phyloP scores from a whole-genome alignment of 2,888 invertebrate genomes.

The Liodrosophila aerea region DNA sequence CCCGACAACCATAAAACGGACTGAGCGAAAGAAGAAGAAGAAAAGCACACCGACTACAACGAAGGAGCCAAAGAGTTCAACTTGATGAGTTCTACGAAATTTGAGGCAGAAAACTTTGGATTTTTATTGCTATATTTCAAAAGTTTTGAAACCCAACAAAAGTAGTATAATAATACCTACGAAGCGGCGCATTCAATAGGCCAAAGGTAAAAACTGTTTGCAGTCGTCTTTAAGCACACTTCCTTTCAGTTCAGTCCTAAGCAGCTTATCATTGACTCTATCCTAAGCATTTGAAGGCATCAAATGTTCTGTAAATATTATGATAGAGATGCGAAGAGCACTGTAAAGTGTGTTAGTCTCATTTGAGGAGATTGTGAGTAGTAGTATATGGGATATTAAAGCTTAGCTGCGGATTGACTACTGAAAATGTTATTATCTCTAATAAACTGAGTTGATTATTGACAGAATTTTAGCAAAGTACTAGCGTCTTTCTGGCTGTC shows the following conservation, averaged over 20 bases:
- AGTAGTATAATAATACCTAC: no score
- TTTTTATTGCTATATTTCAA: neutral
- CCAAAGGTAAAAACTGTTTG: constrained; percentile 19
- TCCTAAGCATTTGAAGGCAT: constrained; percentile 10
- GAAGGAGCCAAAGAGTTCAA: neutral
- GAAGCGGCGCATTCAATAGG: no score
- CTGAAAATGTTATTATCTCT: no score
- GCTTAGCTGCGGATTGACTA: no score
- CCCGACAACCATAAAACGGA: constrained; percentile 26
- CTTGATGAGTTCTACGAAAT: constrained; percentile 24
- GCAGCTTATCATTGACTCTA: constrained; percentile 25
- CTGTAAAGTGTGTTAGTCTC: no score
- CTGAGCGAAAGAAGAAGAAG: neutral
- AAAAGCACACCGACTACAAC: neutral
- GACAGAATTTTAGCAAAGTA: no score
- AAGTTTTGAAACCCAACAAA: neutral
- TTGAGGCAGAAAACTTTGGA: no score
- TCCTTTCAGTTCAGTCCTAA: constrained; percentile 16
- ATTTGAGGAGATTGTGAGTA: no score
- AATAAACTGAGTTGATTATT: no score
- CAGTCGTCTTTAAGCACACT: constrained; percentile 12
- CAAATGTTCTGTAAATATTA: constrained; percentile 10
- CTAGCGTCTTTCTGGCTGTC: no score
- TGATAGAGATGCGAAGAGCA: neutral
- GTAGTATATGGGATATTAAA: no score